Conservation (phyloP, 2,113 vertebrate genomes). For the Anser brachyrhynchus region DNA sequence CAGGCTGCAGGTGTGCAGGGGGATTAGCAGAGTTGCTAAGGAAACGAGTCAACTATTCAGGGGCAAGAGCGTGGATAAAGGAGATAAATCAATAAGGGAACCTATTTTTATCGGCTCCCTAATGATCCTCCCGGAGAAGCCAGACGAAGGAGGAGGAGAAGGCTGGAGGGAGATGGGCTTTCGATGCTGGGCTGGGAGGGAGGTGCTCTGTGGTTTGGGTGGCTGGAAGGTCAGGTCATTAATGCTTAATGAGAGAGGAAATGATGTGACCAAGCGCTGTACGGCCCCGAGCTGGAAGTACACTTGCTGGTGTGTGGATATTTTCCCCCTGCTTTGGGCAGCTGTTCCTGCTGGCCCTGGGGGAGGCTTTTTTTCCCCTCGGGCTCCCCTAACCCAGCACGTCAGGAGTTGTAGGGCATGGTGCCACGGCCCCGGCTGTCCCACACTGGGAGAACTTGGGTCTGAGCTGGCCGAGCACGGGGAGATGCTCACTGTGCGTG, state of each 20-base stretch:
- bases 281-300: background rate
- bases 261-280: background rate
- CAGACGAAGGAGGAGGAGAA: slow-evolving; percentile 55
- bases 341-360: background rate
- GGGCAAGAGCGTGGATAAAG: slow-evolving; percentile 74
- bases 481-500: fast-evolving
- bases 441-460: background rate
- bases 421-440: background rate
- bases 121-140: slow-evolving; percentile 71
- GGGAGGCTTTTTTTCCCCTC: background rate
- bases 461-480: background rate
- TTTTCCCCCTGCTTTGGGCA: background rate
- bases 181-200: slow-evolving; percentile 37
- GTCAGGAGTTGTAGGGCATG: background rate
- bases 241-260: background rate
- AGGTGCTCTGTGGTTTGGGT: slow-evolving; percentile 9
- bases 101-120: slow-evolving; percentile 82
- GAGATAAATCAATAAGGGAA: slow-evolving; percentile 81
- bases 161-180: slow-evolving; percentile 14
- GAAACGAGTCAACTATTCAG: slow-evolving; percentile 76
- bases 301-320: background rate
- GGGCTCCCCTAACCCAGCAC: background rate
- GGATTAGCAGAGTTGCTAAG: slow-evolving; percentile 75
- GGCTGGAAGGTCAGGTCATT: slow-evolving; percentile 37
- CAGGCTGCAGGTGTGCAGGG: slow-evolving; percentile 57